Conservation (phyloP, 2,113 vertebrate species). For the Calypte anna region DNA sequence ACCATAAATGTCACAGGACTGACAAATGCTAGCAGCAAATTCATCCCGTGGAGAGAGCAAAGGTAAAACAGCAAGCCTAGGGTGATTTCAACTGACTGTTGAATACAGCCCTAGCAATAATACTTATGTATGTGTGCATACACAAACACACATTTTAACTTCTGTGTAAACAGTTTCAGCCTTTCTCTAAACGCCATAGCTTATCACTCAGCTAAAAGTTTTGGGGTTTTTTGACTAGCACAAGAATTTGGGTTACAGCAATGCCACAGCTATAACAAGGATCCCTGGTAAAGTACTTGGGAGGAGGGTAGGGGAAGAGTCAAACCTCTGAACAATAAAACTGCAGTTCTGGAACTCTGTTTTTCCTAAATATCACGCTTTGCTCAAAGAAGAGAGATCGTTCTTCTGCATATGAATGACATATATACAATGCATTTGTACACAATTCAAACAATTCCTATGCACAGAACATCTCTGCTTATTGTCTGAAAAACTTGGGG, state of each 20-base stretch:
- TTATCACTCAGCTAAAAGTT: background rate
- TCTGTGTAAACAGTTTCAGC: background rate
- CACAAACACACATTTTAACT: background rate
- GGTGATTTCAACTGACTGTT: background rate
- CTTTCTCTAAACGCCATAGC: background rate
- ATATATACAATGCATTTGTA: background rate
- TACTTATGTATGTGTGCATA: background rate
- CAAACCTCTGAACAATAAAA: background rate
- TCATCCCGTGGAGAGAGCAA: background rate
- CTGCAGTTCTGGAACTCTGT: background rate
- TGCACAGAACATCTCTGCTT: background rate
- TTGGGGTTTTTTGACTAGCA: background rate
- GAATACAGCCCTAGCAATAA: background rate
- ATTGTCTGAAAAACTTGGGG: fast-evolving
- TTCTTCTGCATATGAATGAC: background rate
- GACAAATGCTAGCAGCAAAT: background rate
- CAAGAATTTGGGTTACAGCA: background rate
- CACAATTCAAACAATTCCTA: background rate
- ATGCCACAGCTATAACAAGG: background rate
- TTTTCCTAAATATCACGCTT: background rate
- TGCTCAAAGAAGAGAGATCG: fast-evolving
- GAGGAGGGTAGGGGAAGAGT: background rate
- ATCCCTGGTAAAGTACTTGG: too few species aligned
- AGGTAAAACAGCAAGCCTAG: background rate
- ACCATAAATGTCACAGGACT: background rate